A percentile compares a stretch with the other conserved stretches of the same genome.
Evolutionary conservation across 2,113 vertebrate species (phyloP).

Genomic region (Gymnarchus niloticus): DNA sequence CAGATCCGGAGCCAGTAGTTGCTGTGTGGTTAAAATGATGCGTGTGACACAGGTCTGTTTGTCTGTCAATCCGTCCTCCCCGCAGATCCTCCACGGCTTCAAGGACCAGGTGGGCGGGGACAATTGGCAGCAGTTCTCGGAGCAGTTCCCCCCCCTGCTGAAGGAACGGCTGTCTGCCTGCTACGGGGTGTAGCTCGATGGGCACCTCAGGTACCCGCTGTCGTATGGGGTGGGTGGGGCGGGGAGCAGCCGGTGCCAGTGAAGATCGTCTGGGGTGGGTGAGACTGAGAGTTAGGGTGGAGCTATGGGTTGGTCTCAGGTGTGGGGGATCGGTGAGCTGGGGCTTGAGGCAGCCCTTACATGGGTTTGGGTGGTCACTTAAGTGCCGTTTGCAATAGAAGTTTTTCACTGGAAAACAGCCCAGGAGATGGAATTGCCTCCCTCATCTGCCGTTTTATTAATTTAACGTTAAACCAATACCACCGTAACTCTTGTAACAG

Average conservation of each 20-base stretch:
- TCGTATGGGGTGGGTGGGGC: not conserved
- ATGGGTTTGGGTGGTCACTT: not conserved
- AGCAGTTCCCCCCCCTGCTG: constrained; percentile 87
- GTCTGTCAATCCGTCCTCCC: not conserved
- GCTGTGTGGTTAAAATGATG: not conserved
- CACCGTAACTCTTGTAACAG: too few species aligned
- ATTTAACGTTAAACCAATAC: too few species aligned
- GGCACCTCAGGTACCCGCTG: constrained; percentile 44
- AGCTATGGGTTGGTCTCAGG: too few species aligned
- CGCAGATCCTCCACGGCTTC: constrained; percentile 84
- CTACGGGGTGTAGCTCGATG: constrained; percentile 78
- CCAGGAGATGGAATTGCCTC: not conserved
- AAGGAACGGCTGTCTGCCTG: constrained; percentile 87
- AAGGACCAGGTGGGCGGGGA: constrained; percentile 91
- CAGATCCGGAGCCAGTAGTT: too few species aligned
- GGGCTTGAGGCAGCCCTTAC: not conserved
- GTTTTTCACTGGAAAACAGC: not conserved
- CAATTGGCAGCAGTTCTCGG: constrained; percentile 91
- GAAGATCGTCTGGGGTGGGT: not conserved
- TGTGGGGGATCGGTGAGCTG: not conserved
- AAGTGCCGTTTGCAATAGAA: not conserved
- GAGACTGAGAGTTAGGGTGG: too few species aligned
- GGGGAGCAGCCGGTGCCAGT: not conserved
- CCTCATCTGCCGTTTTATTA: not conserved
- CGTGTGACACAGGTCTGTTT: not conserved